Conservation (phyloP, 2,888 invertebrate genomes). For the Artemia sp. region DNA sequence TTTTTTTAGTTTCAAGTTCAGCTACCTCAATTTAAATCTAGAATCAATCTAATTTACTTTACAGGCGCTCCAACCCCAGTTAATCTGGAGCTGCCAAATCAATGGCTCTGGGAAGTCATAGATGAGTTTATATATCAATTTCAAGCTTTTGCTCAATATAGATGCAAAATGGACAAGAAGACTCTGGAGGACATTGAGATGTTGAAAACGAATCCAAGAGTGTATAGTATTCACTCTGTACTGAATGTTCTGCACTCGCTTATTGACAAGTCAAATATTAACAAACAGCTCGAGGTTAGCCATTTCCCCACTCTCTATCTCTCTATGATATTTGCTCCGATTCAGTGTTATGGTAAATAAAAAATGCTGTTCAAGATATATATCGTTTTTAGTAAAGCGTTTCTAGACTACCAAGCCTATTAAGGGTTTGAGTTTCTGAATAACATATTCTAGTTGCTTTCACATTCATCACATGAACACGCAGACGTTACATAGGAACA, state of each 20-base stretch:
- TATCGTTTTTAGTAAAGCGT: too few relatives aligned
- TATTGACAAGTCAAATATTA: constrained; percentile 94
- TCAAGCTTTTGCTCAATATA: constrained; percentile 61
- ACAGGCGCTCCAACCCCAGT: constrained; percentile 60
- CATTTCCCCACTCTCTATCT: neutral
- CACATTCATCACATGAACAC: too few relatives aligned
- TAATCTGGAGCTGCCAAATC: constrained; percentile 77
- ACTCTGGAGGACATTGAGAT: constrained; percentile 42
- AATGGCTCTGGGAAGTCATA: constrained; percentile 98
- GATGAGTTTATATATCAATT: constrained; percentile 99
- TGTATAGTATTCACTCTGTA: constrained; percentile 95
- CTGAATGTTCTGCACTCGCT: constrained; percentile 92
- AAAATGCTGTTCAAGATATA: too few relatives aligned
- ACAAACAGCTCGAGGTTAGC: constrained; percentile 76
- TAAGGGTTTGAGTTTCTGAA: too few relatives aligned
- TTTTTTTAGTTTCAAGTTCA: neutral
- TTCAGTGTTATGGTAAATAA: too few relatives aligned
- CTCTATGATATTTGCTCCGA: too few relatives aligned
- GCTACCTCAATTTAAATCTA: neutral
- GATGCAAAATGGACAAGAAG: constrained; percentile 24
- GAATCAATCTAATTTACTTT: constrained; percentile 23
- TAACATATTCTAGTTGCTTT: too few relatives aligned
- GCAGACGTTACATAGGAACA: too few relatives aligned
- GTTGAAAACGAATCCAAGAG: constrained; percentile 58
- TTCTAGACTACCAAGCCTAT: too few relatives aligned